A percentile compares a stretch with the other conserved stretches of the same genome.
phyloP scores from a whole-genome alignment of 2,797 vertebrate species.

The Neopelma chrysocephalum region DNA sequence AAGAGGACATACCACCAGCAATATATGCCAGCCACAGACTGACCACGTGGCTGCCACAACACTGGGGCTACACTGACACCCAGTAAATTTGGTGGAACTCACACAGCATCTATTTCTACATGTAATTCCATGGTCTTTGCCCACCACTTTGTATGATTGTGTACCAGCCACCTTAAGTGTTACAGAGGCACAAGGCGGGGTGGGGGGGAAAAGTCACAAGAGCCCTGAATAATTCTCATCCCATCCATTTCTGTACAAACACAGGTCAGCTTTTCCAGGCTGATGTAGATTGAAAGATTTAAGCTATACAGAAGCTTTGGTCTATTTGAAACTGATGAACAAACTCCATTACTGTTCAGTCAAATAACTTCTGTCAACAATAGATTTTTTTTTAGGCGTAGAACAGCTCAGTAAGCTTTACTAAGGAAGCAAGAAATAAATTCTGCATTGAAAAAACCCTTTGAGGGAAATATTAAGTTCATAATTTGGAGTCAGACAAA shows the following conservation, averaged over 20 bases:
- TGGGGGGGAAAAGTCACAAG: fast-evolving
- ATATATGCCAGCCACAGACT: background rate
- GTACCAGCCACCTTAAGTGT: background rate
- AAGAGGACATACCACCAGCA: background rate
- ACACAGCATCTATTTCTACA: background rate
- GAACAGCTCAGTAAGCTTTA: background rate
- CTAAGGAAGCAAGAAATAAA: background rate
- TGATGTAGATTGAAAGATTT: constrained; percentile 18
- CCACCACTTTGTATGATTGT: background rate
- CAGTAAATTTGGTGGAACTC: background rate
- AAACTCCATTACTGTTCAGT: constrained; percentile 18
- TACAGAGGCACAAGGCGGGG: background rate
- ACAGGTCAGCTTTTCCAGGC: background rate
- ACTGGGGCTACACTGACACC: background rate
- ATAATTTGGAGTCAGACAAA: background rate
- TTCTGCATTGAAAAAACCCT: background rate
- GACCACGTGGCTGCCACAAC: background rate
- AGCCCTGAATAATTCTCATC: background rate
- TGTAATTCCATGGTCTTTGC: background rate
- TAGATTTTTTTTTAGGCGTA: background rate
- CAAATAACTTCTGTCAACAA: background rate
- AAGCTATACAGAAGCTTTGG: constrained; percentile 7
- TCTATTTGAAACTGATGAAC: constrained; percentile 44
- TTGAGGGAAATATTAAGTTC: background rate
- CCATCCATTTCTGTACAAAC: background rate